Percentiles rank a stretch among this genome's conserved stretches.
Evolutionary conservation across 2,888 invertebrate species (phyloP).

Genomic region (Aquatica leii): DNA sequence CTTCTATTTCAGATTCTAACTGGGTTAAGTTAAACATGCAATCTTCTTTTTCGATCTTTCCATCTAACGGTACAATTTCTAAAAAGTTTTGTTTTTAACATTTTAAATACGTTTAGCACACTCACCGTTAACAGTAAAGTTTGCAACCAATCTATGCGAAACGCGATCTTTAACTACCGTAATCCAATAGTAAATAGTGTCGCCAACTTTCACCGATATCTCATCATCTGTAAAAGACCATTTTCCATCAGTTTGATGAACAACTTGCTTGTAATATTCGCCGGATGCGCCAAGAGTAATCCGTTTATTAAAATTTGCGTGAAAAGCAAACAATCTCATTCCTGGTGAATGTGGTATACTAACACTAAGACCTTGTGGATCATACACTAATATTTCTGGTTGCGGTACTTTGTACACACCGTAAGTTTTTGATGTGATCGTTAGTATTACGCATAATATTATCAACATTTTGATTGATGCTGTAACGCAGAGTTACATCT

Average conservation of each 20-base stretch:
- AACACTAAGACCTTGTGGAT: slow-evolving; percentile 55
- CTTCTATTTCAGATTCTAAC: too few species aligned
- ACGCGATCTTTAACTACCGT: slow-evolving; percentile 52
- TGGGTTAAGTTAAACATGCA: too few species aligned
- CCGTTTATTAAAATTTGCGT: not conserved
- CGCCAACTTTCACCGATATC: slow-evolving; percentile 48
- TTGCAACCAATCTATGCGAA: slow-evolving; percentile 47
- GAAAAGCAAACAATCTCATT: slow-evolving; percentile 5
- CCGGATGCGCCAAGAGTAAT: not conserved
- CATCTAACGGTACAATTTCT: too few species aligned
- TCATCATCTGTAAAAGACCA: slow-evolving; percentile 52
- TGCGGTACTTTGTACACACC: slow-evolving; percentile 47
- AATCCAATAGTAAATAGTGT: slow-evolving; percentile 56
- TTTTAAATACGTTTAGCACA: too few species aligned
- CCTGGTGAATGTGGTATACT: slow-evolving; percentile 59
- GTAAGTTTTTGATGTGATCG: too few species aligned
- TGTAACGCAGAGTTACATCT: too few species aligned
- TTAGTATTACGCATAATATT: too few species aligned
- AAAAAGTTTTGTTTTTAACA: not conserved
- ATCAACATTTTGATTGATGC: too few species aligned
- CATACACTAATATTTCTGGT: slow-evolving; percentile 53
- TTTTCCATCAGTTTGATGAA: not conserved
- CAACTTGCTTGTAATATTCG: not conserved
- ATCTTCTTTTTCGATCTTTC: too few species aligned
- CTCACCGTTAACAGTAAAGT: slow-evolving; percentile 5